These are phyloP conservation scores for Centroberyx gerrardi DNA, from an alignment of 2,797 vertebrate genomes.

Conservation along the genomic window DNA sequence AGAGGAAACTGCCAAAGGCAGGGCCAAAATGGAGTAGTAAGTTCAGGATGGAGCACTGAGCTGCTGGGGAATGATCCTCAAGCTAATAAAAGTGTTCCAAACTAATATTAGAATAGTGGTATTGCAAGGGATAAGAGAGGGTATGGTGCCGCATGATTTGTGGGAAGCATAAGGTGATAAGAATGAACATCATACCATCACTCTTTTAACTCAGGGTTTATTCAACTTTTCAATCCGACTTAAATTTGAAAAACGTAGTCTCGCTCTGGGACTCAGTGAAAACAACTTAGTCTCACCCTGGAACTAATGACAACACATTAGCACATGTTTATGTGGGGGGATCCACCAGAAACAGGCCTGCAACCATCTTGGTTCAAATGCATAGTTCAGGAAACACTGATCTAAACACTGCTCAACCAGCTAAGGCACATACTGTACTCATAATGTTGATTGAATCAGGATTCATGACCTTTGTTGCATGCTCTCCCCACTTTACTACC, in stretches of 20 bases:
- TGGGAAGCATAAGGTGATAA: slow-evolving; percentile 5
- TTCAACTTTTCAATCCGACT: background rate
- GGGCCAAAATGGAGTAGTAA: slow-evolving; percentile 21
- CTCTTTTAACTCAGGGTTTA: background rate
- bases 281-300: background rate
- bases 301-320: background rate
- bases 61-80: slow-evolving; percentile 39
- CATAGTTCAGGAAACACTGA: too few species aligned
- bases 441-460: too few species aligned
- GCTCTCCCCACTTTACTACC: background rate
- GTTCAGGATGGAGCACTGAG: slow-evolving; percentile 34
- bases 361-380: too few species aligned
- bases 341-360: too few species aligned
- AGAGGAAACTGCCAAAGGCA: slow-evolving; percentile 37
- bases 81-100: slow-evolving; percentile 36
- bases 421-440: too few species aligned
- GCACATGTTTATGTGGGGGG: too few species aligned
- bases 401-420: too few species aligned
- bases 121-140: background rate
- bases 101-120: slow-evolving; percentile 56
- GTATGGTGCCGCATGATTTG: background rate
- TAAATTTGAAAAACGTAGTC: background rate
- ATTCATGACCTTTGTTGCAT: too few species aligned
- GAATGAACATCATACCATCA: slow-evolving; percentile 9
- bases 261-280: background rate